Evolutionary conservation across 2,888 invertebrate genomes (phyloP), one percentile per base, ranked within the genome.

Genomic region (Phengaris arion): DNA sequence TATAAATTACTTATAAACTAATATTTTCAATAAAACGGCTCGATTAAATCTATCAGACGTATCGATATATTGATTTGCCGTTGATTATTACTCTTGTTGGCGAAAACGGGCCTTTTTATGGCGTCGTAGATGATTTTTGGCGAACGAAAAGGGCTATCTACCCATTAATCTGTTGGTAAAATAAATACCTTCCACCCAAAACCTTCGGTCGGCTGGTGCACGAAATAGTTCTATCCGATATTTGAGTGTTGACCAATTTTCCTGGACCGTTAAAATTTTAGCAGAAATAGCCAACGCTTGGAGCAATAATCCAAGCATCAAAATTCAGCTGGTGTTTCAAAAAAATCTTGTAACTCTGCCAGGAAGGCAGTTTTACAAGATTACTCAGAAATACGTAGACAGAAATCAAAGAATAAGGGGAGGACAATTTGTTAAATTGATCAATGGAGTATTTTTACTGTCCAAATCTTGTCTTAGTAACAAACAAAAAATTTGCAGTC

Each of bases 171-270:
- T 84, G 87, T 86, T 88, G 87, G 86, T 85, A 85, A 88, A 89
- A 89, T 90, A 89, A 89, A 90, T 88, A 89, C 87, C 83, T 87
- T 86, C 86, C 87, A 89, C 91, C 90, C 83, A 84, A 85, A 90
- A 87, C 85, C 85, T 89, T 87, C 88, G 85, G 89, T 87, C 88
- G 85, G 78, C 75, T 79, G 78, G 81, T 81, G 83, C 85, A 85
- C 84, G 85, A 83, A 86, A 84, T 83, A 82, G 84, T 80, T 80
- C 81, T 80, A 81, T 78, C 80, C 78, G 80, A 77, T 77, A 77
- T 76, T 77, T 81, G 80, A 22, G 80, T 81, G 80, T 83, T 81
- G 81, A 79, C 78, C 79, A 83, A 82, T 83, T 80, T 80, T 79
- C 78, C 81, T 81, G 82, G 83, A 81, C 82, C 83, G 82, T 81